Base-by-base conservation (phyloP, 2,888 invertebrate species). In the Agrotis segetum region DNA sequence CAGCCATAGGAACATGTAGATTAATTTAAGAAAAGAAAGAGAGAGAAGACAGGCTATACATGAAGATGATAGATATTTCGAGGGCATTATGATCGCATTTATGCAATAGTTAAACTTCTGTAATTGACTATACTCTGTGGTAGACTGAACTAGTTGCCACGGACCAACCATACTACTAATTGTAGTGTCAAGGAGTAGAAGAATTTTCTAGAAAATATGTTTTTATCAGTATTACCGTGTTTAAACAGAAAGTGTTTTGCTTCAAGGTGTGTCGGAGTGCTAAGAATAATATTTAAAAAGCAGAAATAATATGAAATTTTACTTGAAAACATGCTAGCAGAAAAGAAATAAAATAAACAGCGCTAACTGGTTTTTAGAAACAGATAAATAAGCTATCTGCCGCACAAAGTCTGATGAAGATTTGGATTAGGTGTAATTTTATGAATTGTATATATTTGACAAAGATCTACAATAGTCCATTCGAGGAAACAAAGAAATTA, bases 161-260 rank as follows among this genome's bases (percentile, higher is more conserved):
- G 3, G 14, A 46, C 11, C 11, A 17, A 55, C 61, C 21, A 67
- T 46, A 34, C 47, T 13, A 58, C 56, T 82, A 74, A 68, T 73
- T 79, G 14, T 47, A 65, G 67, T 53, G 49, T 61, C 49, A 67
- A 29, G n/a, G 40, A 11, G 40, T 40, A 11, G 40, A 40, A 40
- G 40, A 66, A 34, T 78, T 81, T 78, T 79, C 68, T 79, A 79
- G 79, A 79, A 82, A 82, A 66, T 21, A 63, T 63, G 44, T 67
- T 47, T 67, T 65, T 79, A 67, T 67, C 16, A 61, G 47, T 59
- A 68, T 81, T 52, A 21, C 44, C 34, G 53, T 60, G 55, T 68
- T 68, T 68, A 68, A 68, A 82, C 55, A 52, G 79, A 79, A 68
- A 79, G 79, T 74, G 52, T 53, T 62, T 63, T 61, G 19, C 65